Conservation (phyloP, 30 jellyfish, hydroid and myxozoan species). For the Turritopsis dohrnii region DNA sequence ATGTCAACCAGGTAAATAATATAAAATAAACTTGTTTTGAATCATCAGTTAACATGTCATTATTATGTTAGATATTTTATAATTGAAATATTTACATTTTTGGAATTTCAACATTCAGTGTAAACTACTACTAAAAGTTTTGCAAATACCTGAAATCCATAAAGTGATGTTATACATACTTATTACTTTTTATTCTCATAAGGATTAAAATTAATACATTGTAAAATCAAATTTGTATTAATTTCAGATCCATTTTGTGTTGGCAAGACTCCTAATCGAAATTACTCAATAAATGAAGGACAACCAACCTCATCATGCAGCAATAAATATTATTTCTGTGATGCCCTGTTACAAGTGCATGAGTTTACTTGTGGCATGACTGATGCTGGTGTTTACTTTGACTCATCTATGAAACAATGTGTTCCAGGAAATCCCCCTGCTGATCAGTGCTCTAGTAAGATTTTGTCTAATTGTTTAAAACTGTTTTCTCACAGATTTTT, state of each 20-base stretch:
- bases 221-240: no score
- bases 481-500: not conserved
- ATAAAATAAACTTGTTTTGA: not conserved
- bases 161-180: no score
- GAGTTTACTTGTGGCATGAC: not conserved
- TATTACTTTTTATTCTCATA: no score
- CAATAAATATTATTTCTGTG: conserved; percentile 13
- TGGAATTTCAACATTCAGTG: no score
- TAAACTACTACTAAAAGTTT: no score
- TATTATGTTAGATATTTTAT: no score
- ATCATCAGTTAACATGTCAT: no score
- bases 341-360: conserved; percentile 3
- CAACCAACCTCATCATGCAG: conserved; percentile 16
- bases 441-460: conserved; percentile 4
- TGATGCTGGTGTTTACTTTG: conserved; percentile 12
- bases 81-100: no score
- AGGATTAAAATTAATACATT: no score
- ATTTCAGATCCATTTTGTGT: conserved; percentile 20
- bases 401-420: not conserved
- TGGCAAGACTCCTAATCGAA: conserved; percentile 18
- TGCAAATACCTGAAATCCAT: no score
- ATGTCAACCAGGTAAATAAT: not conserved
- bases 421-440: conserved; percentile 3
- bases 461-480: not conserved
- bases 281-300: conserved; percentile 12